Evolutionary conservation across 64 coral and sea anemone genomes (phyloP), one percentile per base, ranked within the genome.

Genomic region (Montipora efflorescens): DNA sequence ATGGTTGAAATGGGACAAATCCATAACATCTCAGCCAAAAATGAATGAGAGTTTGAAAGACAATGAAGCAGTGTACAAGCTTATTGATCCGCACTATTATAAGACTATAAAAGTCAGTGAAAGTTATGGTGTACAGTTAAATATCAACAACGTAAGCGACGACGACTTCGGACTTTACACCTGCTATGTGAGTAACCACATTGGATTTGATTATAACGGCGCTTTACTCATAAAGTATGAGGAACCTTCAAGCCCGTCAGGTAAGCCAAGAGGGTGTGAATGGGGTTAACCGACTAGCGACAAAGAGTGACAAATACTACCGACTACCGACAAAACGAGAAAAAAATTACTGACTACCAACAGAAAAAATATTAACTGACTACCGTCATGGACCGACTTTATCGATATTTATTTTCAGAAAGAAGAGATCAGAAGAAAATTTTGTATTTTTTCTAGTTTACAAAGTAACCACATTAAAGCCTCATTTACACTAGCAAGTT

Each of bases 1-100:
- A 76, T 98, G 96, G 96, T 67, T 98, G 14, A 95, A 94, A 53
- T 98, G 97, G 97, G 61, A 91, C 13, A 91, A 90, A 59, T 20
- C 84, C 4, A 87, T 91, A 5, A 95, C 76, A 45, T 82, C 25
- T 19, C 88, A 89, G 9, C 93, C 96, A 13, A 19, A 95, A 5
- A 2, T 36, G 28, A 36, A 36, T 5, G 20, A 77, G 1, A 51
- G 82, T 20, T 36, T 20, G 0, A 28, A 15, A 0, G 7, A 76
- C 11, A 50, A 14, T 28, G 88, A 93, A 28, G 87, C 62, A 57
- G 89, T 90, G 20, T 90, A 75, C 44, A 49, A 25, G 10, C 72
- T 93, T 4, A 75, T 95, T 7, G 77, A 95, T 47, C 94, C 96
- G 12, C 70, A 15, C 8, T 80, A 95, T 83, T 98, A 98, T 79